Percentiles rank a stretch among this genome's conserved stretches.
These are phyloP conservation scores for Fukomys damarensis DNA, from an alignment of 2,113 vertebrate species.

Conservation along the genomic window DNA sequence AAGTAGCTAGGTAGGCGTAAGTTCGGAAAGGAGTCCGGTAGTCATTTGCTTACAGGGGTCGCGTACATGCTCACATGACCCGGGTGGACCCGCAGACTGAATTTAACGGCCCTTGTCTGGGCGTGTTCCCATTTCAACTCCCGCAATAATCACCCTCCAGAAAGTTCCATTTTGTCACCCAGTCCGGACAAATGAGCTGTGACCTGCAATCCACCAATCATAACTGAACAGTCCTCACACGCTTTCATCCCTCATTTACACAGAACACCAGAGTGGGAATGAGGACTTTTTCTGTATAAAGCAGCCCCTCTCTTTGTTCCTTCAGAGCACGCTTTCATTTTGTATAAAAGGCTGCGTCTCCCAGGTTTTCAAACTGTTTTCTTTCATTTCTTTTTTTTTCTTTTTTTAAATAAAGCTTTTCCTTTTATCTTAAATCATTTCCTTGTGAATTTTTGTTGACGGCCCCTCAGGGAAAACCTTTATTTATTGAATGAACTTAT, in stretches of 20 bases:
- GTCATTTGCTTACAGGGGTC: not conserved
- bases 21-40: too few species aligned
- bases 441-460: not conserved
- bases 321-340: too few species aligned
- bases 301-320: not conserved
- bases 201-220: not conserved
- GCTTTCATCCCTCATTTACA: not conserved
- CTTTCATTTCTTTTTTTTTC: not conserved
- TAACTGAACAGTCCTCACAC: too few species aligned
- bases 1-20: not conserved
- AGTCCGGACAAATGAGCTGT: not conserved
- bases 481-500: conserved; percentile 13
- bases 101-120: not conserved
- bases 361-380: not conserved
- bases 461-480: not conserved
- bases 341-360: not conserved
- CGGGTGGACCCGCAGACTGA: not conserved
- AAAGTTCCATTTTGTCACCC: not conserved
- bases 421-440: not conserved
- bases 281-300: not conserved
- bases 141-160: not conserved
- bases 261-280: not conserved
- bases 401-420: not conserved
- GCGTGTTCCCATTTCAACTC: not conserved
- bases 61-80: not conserved